phyloP scores from a whole-genome alignment of 92 coral and sea anemone species.

The Desmophyllum pertusum region DNA sequence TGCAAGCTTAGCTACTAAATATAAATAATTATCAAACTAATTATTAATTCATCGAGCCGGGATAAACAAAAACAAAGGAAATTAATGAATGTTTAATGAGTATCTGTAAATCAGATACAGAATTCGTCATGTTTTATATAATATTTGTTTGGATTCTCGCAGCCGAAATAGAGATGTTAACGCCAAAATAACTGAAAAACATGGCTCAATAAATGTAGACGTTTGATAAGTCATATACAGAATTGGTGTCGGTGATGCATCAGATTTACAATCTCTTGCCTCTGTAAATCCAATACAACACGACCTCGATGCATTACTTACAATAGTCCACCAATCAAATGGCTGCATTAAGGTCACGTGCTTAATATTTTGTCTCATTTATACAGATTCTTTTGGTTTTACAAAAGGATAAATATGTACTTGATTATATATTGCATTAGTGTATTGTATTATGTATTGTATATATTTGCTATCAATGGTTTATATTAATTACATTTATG shows the following conservation, averaged over 20 bases:
- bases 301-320: too few relatives aligned
- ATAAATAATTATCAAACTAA: too few relatives aligned
- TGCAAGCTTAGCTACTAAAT: too few relatives aligned
- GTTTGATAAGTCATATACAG: too few relatives aligned
- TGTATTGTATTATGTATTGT: too few relatives aligned
- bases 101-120: background rate
- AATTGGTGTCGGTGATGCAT: too few relatives aligned
- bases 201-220: background rate
- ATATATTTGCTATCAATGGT: too few relatives aligned
- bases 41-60: too few relatives aligned
- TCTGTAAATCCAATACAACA: background rate
- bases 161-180: background rate
- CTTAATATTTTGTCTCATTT: too few relatives aligned
- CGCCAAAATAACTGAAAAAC: background rate
- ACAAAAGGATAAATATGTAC: constrained; percentile 7
- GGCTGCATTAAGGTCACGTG: too few relatives aligned
- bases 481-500: background rate
- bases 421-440: background rate
- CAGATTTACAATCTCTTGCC: background rate
- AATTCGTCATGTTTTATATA: background rate
- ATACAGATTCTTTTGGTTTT: background rate
- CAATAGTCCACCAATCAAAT: too few relatives aligned
- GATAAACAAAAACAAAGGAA: too few relatives aligned
- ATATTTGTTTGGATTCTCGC: background rate
- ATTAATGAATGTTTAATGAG: background rate